Percentiles rank a stretch among this genome's conserved stretches.
phyloP scores from a whole-genome alignment of 2,888 invertebrate species.

The Marasmarcha lunaedactyla region DNA sequence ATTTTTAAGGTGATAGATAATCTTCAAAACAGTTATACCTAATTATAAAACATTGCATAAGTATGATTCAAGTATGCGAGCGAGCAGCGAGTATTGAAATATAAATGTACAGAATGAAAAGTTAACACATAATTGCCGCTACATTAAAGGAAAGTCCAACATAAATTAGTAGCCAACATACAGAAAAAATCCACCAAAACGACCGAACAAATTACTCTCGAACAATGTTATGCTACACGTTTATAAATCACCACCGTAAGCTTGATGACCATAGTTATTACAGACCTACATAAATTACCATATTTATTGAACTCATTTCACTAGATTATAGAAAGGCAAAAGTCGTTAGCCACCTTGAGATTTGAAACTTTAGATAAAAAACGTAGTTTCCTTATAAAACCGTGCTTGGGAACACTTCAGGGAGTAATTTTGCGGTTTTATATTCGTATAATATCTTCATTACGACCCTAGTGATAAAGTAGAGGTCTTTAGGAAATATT shows the following conservation, averaged over 20 bases:
- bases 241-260: background rate
- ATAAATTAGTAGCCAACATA: too few relatives aligned
- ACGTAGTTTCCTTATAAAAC: slow-evolving; percentile 19
- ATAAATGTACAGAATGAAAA: too few relatives aligned
- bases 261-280: slow-evolving; percentile 20
- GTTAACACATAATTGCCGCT: too few relatives aligned
- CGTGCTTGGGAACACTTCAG: slow-evolving; percentile 23
- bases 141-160: too few relatives aligned
- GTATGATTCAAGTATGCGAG: too few relatives aligned
- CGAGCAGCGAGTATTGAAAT: too few relatives aligned
- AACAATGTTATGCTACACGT: background rate
- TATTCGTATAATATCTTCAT: slow-evolving; percentile 27
- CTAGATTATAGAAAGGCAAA: slow-evolving; percentile 40
- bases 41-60: too few relatives aligned
- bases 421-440: slow-evolving; percentile 24
- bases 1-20: too few relatives aligned
- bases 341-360: slow-evolving; percentile 25
- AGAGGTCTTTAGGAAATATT: background rate
- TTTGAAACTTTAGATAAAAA: slow-evolving; percentile 34
- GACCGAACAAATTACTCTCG: background rate
- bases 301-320: slow-evolving; percentile 42
- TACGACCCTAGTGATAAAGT: slow-evolving; percentile 14
- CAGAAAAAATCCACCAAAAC: background rate
- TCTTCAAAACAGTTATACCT: background rate
- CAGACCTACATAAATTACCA: slow-evolving; percentile 43